Evolutionary conservation across 2,113 vertebrate species (phyloP).

Genomic region (Lepidothrix coronata): DNA sequence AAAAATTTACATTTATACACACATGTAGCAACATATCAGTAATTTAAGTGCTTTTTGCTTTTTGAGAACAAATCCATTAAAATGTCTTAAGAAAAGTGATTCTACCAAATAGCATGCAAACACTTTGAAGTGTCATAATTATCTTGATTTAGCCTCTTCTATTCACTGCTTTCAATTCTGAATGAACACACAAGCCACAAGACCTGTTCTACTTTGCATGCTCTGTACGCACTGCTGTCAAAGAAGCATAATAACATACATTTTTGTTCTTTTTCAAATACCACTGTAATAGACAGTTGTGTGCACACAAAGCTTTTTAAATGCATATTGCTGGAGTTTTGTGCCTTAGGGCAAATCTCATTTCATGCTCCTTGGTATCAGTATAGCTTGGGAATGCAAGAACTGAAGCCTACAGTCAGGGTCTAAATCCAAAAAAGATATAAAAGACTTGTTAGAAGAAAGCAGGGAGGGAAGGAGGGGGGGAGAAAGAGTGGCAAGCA

Average conservation of each 20-base stretch:
- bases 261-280: conserved; percentile 37
- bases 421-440: background rate
- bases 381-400: background rate
- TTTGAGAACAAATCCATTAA: background rate
- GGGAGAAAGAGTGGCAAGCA: background rate
- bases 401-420: background rate
- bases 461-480: background rate
- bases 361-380: background rate
- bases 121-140: background rate
- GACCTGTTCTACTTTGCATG: background rate
- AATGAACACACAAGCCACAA: background rate
- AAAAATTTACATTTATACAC: background rate
- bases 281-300: conserved; percentile 5
- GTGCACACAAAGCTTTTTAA: conserved; percentile 18
- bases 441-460: background rate
- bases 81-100: background rate
- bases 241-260: background rate
- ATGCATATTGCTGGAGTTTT: background rate
- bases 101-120: background rate
- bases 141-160: background rate
- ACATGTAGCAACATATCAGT: background rate
- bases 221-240: background rate
- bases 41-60: background rate
- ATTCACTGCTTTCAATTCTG: background rate
- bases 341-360: conserved; percentile 16